These are phyloP conservation scores for Scaeva pyrastri DNA, from an alignment of 2,888 invertebrate genomes.

Conservation along the genomic window DNA sequence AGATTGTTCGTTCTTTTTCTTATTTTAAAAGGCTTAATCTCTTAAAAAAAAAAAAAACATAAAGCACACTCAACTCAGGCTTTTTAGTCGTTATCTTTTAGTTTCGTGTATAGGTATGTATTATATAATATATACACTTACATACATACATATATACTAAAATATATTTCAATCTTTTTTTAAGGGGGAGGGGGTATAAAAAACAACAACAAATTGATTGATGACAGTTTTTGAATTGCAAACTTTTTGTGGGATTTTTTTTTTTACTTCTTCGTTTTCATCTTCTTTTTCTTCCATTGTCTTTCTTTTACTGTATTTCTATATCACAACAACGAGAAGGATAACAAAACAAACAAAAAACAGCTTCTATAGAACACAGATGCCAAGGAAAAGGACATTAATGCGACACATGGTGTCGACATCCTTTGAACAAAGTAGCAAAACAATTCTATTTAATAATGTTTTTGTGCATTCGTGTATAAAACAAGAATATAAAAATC, in stretches of 20 bases:
- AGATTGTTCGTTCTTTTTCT: not conserved
- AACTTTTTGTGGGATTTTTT: constrained; percentile 26
- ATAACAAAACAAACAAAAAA: not conserved
- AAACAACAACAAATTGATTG: constrained; percentile 31
- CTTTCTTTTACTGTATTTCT: constrained; percentile 4
- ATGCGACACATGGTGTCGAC: constrained; percentile 35
- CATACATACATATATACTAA: too few relatives aligned
- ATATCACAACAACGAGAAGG: not conserved
- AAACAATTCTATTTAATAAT: constrained; percentile 33
- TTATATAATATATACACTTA: too few relatives aligned
- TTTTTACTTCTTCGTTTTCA: not conserved
- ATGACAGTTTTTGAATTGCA: constrained; percentile 37
- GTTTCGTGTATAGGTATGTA: not conserved
- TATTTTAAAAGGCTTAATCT: constrained; percentile 1
- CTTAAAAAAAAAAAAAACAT: not conserved
- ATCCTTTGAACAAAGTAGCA: constrained; percentile 29
- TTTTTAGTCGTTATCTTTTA: not conserved
- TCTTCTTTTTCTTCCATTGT: not conserved
- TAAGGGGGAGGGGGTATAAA: too few relatives aligned
- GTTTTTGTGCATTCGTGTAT: constrained; percentile 28
- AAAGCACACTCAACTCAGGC: constrained; percentile 1
- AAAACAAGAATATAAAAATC: not conserved
- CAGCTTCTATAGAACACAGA: not conserved
- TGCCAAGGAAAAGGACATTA: constrained; percentile 27
- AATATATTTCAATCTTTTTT: too few relatives aligned